Base-by-base conservation (phyloP, 2,888 invertebrate genomes). In the Drosophila maculinotata region DNA sequence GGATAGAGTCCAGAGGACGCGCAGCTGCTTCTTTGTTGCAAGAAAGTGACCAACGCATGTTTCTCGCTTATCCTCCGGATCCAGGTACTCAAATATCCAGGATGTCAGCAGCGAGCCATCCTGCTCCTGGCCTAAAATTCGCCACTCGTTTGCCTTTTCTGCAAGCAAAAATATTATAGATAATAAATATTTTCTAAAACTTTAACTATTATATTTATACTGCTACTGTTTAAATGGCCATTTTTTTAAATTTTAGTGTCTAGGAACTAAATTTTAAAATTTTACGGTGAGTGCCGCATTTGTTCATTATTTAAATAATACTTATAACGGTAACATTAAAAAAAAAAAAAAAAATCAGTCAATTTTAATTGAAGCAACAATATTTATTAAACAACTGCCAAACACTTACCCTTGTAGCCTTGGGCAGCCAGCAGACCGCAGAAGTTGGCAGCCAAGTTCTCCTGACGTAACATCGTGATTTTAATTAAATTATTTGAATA, bases 41-140 rank as follows among this genome's bases (percentile, higher is more conserved):
- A 93, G 92, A 81, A 94, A 95, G 36, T 94, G 91, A 0, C 95
- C 95, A 66, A 95, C 93, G 60, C 91, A 91, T 1, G 91, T 91
- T 65, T 89, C 82, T 0, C 86, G 78, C 3, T 59, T 67, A 3
- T 39, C 65, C 0, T 26, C 8, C 7, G 60, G 58, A 14, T 92
- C 91, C 2, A 74, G 12, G 7, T 78, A 69, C 35, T 90, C 90
- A 41, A 91, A 90, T 65, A 92, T 91, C 96, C 96, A 96, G 23
- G 95, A 94, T 28, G 96, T 92, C 25, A 96, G 90, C 84, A 96
- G 92, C 0, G 94, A 94, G 2, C 95, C 95, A 90, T 96, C 95
- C 90, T 95, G 95, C 89, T 97, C 96, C 90, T 96, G 96, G 0
- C 96, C 96, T 71, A 97, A 91, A 54, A 96, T 92, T 59, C 96